These are phyloP conservation scores for Theodoxus fluviatilis DNA, from an alignment of 2,888 invertebrate species.

Conservation along the genomic window DNA sequence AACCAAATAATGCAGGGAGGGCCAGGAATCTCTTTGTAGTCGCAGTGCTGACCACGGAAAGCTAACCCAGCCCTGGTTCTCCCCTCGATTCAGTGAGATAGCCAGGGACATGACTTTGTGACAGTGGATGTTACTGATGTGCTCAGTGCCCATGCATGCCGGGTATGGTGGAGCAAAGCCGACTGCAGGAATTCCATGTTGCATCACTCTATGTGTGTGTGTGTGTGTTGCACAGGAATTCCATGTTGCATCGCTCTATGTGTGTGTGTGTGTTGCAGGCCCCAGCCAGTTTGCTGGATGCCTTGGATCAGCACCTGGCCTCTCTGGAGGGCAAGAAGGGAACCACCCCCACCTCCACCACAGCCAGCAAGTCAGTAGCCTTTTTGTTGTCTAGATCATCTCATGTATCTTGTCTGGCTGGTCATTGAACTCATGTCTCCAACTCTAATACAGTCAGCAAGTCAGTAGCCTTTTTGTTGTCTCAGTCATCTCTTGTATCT, in stretches of 20 bases:
- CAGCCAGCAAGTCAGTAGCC: slow-evolving; percentile 47
- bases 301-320: slow-evolving; percentile 93
- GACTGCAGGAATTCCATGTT: no score
- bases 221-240: not conserved
- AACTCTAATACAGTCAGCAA: not conserved
- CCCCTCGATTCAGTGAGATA: no score
- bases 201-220: slow-evolving; percentile 1
- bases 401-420: not conserved
- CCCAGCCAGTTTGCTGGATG: slow-evolving; percentile 94
- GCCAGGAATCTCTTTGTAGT: no score
- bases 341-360: slow-evolving; percentile 35
- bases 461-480: not conserved
- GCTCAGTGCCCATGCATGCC: not conserved
- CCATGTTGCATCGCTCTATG: not conserved
- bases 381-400: not conserved
- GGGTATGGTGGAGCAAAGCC: no score
- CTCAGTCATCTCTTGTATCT: not conserved
- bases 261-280: slow-evolving; percentile 69
- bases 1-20: no score
- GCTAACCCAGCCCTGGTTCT: no score
- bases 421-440: not conserved
- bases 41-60: no score
- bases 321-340: slow-evolving; percentile 80
- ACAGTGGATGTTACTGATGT: no score
- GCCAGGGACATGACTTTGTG: no score